These are phyloP conservation scores for Ailurus styani DNA, from an alignment of 2,113 vertebrate genomes.

Conservation along the genomic window DNA sequence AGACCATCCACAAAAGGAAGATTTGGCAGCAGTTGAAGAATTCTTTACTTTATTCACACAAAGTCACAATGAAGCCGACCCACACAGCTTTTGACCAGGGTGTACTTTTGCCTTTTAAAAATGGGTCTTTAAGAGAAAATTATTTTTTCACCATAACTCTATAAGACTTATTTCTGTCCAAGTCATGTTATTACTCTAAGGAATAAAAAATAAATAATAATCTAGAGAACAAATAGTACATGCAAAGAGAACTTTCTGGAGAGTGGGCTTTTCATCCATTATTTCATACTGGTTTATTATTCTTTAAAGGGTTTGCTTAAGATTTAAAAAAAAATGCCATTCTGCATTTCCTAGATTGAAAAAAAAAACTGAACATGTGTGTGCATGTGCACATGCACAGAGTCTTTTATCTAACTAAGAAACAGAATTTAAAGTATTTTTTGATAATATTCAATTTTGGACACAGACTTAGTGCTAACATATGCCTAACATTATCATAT, in stretches of 20 bases:
- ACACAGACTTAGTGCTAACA: neutral
- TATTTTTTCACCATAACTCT: neutral
- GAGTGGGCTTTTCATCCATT: neutral
- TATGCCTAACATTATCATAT: neutral
- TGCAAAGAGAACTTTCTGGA: neutral
- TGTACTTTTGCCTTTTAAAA: neutral
- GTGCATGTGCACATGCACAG: neutral
- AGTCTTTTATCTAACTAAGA: neutral
- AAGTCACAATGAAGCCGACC: neutral
- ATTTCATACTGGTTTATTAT: neutral
- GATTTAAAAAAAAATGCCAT: neutral
- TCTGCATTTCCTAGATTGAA: neutral
- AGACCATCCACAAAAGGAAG: neutral
- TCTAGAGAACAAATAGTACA: neutral
- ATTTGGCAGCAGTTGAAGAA: neutral
- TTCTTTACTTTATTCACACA: neutral
- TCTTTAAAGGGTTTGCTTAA: neutral
- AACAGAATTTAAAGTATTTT: neutral
- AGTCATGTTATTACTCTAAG: neutral
- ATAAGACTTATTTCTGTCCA: neutral
- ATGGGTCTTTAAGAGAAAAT: neutral
- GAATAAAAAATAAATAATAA: neutral
- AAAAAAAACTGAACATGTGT: neutral
- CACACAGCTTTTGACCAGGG: neutral
- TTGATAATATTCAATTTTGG: neutral